Evolutionary conservation across 2,888 invertebrate genomes (phyloP), one percentile per base, ranked within the genome.

Genomic region (Trichacis sp.): DNA sequence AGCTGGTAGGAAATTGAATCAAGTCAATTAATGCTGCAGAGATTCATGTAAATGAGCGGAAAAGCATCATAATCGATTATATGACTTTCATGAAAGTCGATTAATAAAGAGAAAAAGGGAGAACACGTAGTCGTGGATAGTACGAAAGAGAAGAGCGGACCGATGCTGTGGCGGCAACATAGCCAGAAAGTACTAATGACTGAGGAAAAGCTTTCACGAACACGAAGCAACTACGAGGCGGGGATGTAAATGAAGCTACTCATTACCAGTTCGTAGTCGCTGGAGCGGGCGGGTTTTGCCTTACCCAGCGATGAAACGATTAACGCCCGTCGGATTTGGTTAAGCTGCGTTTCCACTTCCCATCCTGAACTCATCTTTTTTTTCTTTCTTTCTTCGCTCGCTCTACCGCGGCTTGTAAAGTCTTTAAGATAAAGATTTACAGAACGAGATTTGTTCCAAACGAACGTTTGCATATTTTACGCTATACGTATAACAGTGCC

Each of bases 261-360:
- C 74, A 75, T 76, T 77, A 77, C 58, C 72, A 57, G 67, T 63
- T 67, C 55, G 53, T 47, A 53, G 66, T 63, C 62, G 47, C 53
- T 61, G 24, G 24, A 24, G 24, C 24, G 45, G 30, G 29, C 66
- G 46, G 60, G 65, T 69, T 72, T 58, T 57, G 56, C 57, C 65
- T 53, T 67, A 61, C 71, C 68, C 72, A 74, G 74, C 71, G 74
- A 72, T 69, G 60, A 69, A 73, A 74, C 74, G 74, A 75, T 76
- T 76, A 75, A 73, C 71, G 67, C 70, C 68, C 66, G 53, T 52
- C 62, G 62, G 51, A 68, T 64, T 66, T 52, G 63, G 54, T 61
- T 70, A 65, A 57, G 24, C 48, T 48, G 48, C n/a, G 45, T 43
- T 14, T 36, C 30, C 43, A 9, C 38, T 17, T 33, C 43, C 45